Conservation (phyloP, 2,888 invertebrate genomes). For the Ochlodes sylvanus region DNA sequence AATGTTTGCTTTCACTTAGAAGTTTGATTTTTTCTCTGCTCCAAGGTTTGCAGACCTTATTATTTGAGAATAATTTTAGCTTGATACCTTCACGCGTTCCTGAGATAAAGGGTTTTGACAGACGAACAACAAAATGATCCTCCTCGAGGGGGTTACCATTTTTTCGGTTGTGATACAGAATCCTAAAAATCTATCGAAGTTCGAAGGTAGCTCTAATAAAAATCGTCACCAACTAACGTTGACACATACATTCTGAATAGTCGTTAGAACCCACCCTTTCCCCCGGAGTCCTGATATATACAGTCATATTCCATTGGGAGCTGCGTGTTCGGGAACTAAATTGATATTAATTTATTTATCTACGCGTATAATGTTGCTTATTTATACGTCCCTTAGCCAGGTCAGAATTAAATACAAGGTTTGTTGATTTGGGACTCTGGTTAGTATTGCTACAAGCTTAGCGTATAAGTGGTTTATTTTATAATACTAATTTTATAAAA, state of each 20-base stretch:
- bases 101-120: too few relatives aligned
- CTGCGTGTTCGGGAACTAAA: constrained; percentile 46
- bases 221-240: too few relatives aligned
- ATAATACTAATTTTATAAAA: neutral
- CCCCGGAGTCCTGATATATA: constrained; percentile 30
- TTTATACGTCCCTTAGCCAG: constrained; percentile 3
- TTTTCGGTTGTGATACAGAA: too few relatives aligned
- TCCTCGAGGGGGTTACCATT: too few relatives aligned
- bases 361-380: constrained; percentile 28
- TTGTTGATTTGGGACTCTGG: constrained; percentile 25
- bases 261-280: constrained; percentile 40
- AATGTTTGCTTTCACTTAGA: too few relatives aligned
- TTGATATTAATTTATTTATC: constrained; percentile 47
- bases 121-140: too few relatives aligned
- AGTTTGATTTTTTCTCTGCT: too few relatives aligned
- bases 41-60: too few relatives aligned
- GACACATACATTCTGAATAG: constrained; percentile 36
- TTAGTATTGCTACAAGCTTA: constrained; percentile 2
- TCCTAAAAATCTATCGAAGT: too few relatives aligned
- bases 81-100: too few relatives aligned
- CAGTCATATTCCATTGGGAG: constrained; percentile 45
- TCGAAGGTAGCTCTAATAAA: too few relatives aligned
- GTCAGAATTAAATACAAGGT: constrained; percentile 14
- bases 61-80: too few relatives aligned
- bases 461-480: constrained; percentile 12